phyloP scores from a whole-genome alignment of 2,888 invertebrate species.

The Melangyna quadrimaculata region DNA sequence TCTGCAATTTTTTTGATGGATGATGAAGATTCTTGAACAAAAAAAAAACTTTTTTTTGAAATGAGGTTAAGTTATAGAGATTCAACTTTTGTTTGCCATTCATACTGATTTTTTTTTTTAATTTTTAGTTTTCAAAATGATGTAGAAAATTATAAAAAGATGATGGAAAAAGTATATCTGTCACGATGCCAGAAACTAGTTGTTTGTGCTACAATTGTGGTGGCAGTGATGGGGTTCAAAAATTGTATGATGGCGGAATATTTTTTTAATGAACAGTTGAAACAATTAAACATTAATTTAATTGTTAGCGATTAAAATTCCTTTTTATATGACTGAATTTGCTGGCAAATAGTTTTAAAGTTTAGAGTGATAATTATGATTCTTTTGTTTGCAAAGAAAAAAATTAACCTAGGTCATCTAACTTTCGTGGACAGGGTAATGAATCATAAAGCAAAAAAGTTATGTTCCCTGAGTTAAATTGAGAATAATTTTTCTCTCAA shows the following conservation, averaged over 20 bases:
- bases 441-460: too few species aligned
- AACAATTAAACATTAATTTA: not conserved
- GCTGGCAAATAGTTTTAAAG: not conserved
- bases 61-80: slow-evolving; percentile 54
- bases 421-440: too few species aligned
- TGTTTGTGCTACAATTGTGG: slow-evolving; percentile 2
- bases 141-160: slow-evolving; percentile 16
- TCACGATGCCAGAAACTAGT: slow-evolving; percentile 31
- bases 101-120: not conserved
- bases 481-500: too few species aligned
- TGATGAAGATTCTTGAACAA: slow-evolving; percentile 22
- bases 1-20: slow-evolving; percentile 25
- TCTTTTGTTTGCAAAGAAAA: not conserved
- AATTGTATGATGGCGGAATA: not conserved
- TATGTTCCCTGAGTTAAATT: too few species aligned
- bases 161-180: slow-evolving; percentile 15
- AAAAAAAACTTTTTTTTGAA: slow-evolving; percentile 39
- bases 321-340: not conserved
- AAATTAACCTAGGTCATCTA: too few species aligned
- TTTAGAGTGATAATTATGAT: too few species aligned
- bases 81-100: slow-evolving; percentile 20
- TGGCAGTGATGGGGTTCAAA: too few species aligned
- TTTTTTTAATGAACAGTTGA: slow-evolving; percentile 2
- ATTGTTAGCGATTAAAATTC: not conserved
- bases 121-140: not conserved